A percentile compares a stretch with the other conserved stretches of the same genome.
These are phyloP conservation scores for Dilophus febrilis DNA, from an alignment of 2,888 invertebrate species.

Conservation along the genomic window DNA sequence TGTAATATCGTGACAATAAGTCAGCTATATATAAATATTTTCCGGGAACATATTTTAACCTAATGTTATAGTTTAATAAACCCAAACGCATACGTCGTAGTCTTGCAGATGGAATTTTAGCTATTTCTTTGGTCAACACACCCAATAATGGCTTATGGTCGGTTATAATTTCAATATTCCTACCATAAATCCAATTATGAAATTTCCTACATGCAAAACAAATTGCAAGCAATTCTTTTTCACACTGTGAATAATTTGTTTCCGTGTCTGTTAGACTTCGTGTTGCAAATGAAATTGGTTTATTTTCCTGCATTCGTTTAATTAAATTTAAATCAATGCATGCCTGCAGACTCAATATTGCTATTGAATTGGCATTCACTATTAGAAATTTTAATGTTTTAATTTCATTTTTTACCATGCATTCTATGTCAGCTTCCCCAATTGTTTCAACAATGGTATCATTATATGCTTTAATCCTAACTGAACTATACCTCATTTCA, in stretches of 20 bases:
- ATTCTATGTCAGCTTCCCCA: too few relatives aligned
- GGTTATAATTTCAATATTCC: constrained; percentile 5
- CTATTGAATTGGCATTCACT: too few relatives aligned
- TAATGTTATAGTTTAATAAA: constrained; percentile 10
- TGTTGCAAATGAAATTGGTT: constrained; percentile 10
- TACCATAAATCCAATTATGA: constrained; percentile 11
- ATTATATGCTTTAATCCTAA: too few relatives aligned
- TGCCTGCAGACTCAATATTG: too few relatives aligned
- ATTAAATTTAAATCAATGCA: too few relatives aligned
- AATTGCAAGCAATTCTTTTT: constrained; percentile 12
- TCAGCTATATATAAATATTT: constrained; percentile 7
- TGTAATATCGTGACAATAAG: constrained; percentile 3
- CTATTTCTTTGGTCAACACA: constrained; percentile 9
- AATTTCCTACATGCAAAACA: constrained; percentile 11
- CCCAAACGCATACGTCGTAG: constrained; percentile 10
- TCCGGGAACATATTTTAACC: constrained; percentile 11
- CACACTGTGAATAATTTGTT: constrained; percentile 10
- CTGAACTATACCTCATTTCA: too few relatives aligned
- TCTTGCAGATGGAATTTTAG: constrained; percentile 7
- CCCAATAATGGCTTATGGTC: constrained; percentile 11
- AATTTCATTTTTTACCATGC: too few relatives aligned
- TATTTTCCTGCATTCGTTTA: constrained; percentile 11
- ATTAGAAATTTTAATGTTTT: too few relatives aligned
- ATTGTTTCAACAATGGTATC: too few relatives aligned
- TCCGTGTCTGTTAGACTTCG: constrained; percentile 9